These are phyloP conservation scores for Cygnus buccinator DNA, from an alignment of 2,113 vertebrate genomes.

Conservation along the genomic window DNA sequence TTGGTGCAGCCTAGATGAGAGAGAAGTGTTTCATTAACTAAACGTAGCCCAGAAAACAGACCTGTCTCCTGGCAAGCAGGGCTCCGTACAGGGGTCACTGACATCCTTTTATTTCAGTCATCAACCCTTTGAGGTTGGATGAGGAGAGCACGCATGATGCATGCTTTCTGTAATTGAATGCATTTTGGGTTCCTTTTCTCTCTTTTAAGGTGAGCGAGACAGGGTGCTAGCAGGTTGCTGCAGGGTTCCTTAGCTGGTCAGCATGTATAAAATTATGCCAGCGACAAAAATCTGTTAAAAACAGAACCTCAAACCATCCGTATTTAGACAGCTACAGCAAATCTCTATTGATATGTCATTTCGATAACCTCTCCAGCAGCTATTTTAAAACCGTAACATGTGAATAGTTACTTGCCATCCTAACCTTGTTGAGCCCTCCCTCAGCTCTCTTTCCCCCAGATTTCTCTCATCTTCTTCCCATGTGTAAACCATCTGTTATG, in stretches of 20 bases:
- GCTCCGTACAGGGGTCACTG: neutral
- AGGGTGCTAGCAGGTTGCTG: neutral
- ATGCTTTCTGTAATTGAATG: neutral
- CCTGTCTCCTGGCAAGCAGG: neutral
- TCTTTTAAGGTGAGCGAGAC: neutral
- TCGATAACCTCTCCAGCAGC: constrained; percentile 58
- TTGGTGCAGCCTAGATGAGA: accelerated
- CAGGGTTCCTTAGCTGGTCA: constrained; percentile 24
- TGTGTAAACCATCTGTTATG: constrained; percentile 72
- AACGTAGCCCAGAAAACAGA: neutral
- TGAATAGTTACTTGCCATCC: constrained; percentile 58
- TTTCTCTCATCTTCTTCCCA: constrained; percentile 64
- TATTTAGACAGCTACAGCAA: constrained; percentile 19
- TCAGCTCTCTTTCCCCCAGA: constrained; percentile 56
- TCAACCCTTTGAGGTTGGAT: neutral
- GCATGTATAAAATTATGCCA: neutral
- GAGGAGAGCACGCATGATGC: neutral
- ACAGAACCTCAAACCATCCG: neutral
- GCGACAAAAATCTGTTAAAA: neutral
- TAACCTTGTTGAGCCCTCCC: constrained; percentile 59
- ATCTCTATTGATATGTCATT: constrained; percentile 52
- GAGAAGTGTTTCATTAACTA: neutral
- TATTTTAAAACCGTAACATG: constrained; percentile 52
- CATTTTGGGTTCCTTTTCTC: neutral
- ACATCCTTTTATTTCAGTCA: neutral